Evolutionary conservation across 2,113 vertebrate species (phyloP), one percentile per base, ranked within the genome.

Genomic region (Gila orcuttii): DNA sequence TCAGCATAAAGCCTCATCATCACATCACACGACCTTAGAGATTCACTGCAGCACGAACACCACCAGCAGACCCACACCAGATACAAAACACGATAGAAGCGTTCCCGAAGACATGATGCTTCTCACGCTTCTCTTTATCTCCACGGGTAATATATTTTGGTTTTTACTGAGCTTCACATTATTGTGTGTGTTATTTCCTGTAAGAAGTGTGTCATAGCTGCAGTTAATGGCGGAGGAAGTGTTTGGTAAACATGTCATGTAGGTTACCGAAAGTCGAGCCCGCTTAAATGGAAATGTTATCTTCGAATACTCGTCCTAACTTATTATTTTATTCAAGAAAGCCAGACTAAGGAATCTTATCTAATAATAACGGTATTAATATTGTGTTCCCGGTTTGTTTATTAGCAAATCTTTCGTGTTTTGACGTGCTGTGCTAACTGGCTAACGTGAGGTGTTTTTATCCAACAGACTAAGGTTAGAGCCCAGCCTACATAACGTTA

Each of bases 51-150:
- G 81, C 81, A 83, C 3, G 73, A 83, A 83, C 47, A 83, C 11
- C 62, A 3, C 4, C 7, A 3, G 0, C 1, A 1, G 17, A 8
- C 25, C 0, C 5, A 0, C 2, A 1, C 42, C 1, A 0, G 9
- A 3, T 0, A 9, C 23, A 47, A 11, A 77, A 60, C 33, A 19
- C 23, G 8, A 11, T 7, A 17, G 0, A 69, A 19, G 90, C 87
- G 86, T 73, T 87, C 82, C 82, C 85, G 83, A 50, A 90, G 89
- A 91, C 92, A 94, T 90, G 91, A 89, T 96, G 76, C 59, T 94
- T 39, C 83, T 96, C 36, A 87, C 93, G 8, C 90, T 95, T 4
- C 92, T 96, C 9, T 93, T 95, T 33, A 88, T 94, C n/a, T 90
- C 93, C 13, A 84, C 95, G 82, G 95, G 94, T 96, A 95, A 92